A percentile compares a stretch with the other conserved stretches of the same genome.
Evolutionary conservation across 2,888 invertebrate species (phyloP).

Genomic region (Didymodactylos carnosus): DNA sequence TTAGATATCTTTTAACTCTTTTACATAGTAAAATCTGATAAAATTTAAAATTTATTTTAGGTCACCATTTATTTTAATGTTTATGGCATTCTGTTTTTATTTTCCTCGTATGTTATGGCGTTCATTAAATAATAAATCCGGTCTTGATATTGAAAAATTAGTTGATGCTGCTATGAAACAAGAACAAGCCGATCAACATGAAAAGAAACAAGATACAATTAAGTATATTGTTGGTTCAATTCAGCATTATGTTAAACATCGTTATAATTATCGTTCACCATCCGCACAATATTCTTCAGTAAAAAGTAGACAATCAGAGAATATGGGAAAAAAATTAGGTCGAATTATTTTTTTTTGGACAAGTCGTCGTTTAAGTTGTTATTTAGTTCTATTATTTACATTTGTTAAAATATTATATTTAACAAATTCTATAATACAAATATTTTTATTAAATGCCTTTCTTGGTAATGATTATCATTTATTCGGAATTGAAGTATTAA

Average conservation of each 20-base stretch:
- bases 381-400: conserved; percentile 23
- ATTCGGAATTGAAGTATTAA: conserved; percentile 24
- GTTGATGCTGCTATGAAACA: conserved; percentile 9
- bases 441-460: conserved; percentile 26
- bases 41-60: conserved; percentile 12
- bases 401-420: conserved; percentile 24
- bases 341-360: neutral
- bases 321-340: neutral
- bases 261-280: neutral
- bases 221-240: conserved; percentile 9
- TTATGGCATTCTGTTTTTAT: conserved; percentile 9
- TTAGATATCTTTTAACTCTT: no score
- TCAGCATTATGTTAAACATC: conserved; percentile 3
- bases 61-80: conserved; percentile 13
- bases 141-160: conserved; percentile 9
- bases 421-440: conserved; percentile 26
- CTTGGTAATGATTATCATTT: conserved; percentile 23
- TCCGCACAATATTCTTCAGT: neutral
- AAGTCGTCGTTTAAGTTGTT: conserved; percentile 16
- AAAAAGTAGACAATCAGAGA: neutral
- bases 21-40: neutral
- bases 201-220: conserved; percentile 1
- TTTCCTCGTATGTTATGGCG: conserved; percentile 14
- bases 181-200: neutral
- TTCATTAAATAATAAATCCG: conserved; percentile 13